Evolutionary conservation across 2,113 vertebrate genomes (phyloP).

Genomic region (Macrotis lagotis): DNA sequence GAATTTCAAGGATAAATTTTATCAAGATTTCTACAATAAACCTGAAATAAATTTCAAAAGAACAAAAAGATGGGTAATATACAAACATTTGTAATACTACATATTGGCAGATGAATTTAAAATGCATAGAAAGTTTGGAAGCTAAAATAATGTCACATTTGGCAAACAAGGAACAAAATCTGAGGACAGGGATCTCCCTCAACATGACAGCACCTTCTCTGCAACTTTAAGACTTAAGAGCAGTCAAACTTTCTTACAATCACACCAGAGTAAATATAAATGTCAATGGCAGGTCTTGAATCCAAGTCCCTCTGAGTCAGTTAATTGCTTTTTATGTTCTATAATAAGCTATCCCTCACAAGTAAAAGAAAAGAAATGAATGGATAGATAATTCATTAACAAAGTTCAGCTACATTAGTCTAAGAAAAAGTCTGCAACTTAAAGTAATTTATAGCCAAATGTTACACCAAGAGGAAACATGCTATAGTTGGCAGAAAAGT

Average conservation of each 20-base stretch:
- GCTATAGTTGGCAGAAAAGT: background rate
- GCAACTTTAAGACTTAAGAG: background rate
- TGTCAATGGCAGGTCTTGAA: background rate
- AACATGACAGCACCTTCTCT: background rate
- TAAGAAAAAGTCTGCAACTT: background rate
- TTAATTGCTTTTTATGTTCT: background rate
- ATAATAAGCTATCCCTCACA: background rate
- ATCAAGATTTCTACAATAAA: background rate
- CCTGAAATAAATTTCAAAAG: background rate
- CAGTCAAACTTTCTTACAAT: background rate
- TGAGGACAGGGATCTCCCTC: background rate
- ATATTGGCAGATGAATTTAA: slow-evolving; percentile 1
- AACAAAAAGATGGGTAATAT: slow-evolving; percentile 9
- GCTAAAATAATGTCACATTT: background rate
- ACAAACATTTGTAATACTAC: background rate
- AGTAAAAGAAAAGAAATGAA: background rate
- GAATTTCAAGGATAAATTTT: slow-evolving; percentile 6
- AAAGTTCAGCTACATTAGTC: background rate
- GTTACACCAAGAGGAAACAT: background rate
- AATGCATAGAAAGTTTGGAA: background rate
- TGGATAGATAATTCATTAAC: background rate
- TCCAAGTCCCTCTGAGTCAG: background rate
- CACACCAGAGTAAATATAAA: background rate
- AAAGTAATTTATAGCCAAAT: background rate
- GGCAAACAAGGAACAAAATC: background rate